These are phyloP conservation scores for Metallyticus violacea DNA, from an alignment of 2,888 invertebrate genomes.

Conservation along the genomic window DNA sequence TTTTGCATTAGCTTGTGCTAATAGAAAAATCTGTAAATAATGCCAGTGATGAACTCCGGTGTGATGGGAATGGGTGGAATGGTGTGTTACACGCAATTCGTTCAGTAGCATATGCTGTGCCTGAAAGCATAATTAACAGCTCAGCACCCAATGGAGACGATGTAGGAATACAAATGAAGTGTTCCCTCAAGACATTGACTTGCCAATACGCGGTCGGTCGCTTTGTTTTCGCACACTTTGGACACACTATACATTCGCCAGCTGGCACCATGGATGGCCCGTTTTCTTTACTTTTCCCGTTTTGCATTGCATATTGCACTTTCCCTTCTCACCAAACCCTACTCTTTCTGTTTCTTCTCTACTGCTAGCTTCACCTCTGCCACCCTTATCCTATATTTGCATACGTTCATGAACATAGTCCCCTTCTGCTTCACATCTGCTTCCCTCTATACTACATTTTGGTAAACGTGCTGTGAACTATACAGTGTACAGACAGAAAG, in stretches of 20 bases:
- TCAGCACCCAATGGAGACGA: background rate
- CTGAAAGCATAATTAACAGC: background rate
- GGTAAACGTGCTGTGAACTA: background rate
- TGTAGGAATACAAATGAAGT: background rate
- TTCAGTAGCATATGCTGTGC: background rate
- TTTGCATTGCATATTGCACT: constrained; percentile 3
- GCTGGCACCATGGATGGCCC: too few species aligned
- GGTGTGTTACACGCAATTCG: too few species aligned
- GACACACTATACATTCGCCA: background rate
- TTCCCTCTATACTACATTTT: background rate
- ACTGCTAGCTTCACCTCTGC: background rate
- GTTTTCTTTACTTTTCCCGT: background rate
- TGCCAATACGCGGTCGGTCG: background rate
- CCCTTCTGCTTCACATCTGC: background rate
- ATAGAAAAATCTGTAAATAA: too few species aligned
- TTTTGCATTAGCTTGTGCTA: too few species aligned
- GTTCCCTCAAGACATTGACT: background rate
- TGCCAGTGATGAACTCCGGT: too few species aligned
- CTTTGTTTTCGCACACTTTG: background rate
- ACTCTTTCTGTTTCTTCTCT: background rate
- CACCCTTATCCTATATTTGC: background rate
- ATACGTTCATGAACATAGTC: background rate
- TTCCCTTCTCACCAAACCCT: too few species aligned
- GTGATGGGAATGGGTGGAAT: too few species aligned
- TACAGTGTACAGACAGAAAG: too few species aligned